These are phyloP conservation scores for Gambusia holbrooki DNA, from an alignment of 2,113 vertebrate genomes.

Conservation along the genomic window DNA sequence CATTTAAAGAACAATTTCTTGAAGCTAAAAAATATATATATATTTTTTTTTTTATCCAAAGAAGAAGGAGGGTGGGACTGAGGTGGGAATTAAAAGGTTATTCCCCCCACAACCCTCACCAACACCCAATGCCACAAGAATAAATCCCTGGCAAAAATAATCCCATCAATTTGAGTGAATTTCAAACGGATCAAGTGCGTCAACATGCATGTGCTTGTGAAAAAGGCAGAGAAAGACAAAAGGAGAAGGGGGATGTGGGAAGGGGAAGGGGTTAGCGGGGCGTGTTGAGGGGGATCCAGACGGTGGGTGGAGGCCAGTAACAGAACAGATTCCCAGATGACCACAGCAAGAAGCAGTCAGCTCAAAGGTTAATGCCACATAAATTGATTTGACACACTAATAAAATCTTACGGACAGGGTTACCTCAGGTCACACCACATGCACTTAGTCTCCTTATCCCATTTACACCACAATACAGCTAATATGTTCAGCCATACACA, in stretches of 20 bases:
- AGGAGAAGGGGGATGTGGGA: not conserved
- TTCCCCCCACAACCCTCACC: too few relatives aligned
- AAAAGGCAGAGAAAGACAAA: not conserved
- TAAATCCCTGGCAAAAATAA: slow-evolving; percentile 37
- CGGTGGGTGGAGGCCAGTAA: slow-evolving; percentile 37
- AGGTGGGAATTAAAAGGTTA: slow-evolving; percentile 24
- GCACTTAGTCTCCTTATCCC: slow-evolving; percentile 16
- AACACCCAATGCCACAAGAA: slow-evolving; percentile 20
- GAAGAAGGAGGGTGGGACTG: not conserved
- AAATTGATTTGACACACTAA: slow-evolving; percentile 69
- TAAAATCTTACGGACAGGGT: slow-evolving; percentile 54
- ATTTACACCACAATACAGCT: slow-evolving; percentile 8
- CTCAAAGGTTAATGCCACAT: slow-evolving; percentile 64
- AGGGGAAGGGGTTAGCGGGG: slow-evolving; percentile 1
- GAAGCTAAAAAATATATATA: not conserved
- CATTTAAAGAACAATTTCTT: not conserved
- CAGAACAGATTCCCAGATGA: slow-evolving; percentile 53
- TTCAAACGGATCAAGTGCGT: slow-evolving; percentile 21
- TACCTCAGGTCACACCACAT: slow-evolving; percentile 43
- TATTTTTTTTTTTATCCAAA: slow-evolving; percentile 15
- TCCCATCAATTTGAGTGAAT: slow-evolving; percentile 21
- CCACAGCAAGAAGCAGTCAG: slow-evolving; percentile 56
- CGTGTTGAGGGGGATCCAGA: not conserved
- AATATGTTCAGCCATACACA: slow-evolving; percentile 11
- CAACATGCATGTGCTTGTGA: not conserved